phyloP scores from a whole-genome alignment of 1,140 invertebrate species.

The Dreissena polymorpha region DNA sequence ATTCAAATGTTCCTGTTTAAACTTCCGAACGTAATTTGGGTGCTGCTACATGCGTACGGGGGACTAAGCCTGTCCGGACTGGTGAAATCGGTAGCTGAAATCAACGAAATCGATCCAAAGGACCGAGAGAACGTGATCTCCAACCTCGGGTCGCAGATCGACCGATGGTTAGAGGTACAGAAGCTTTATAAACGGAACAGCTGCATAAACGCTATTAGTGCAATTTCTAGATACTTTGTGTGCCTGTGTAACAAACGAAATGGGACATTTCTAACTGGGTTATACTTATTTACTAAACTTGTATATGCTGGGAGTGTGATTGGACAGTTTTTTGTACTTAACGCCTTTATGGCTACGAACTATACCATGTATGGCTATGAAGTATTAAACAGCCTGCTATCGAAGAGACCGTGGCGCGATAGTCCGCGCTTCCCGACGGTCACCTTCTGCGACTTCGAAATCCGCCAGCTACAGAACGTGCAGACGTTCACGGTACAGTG shows the following conservation, averaged over 20 bases:
- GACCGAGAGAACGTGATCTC: conserved; percentile 60
- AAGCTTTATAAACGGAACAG: conserved; percentile 59
- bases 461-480: conserved; percentile 78
- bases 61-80: conserved; percentile 70
- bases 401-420: conserved; percentile 77
- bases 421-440: conserved; percentile 80
- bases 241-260: conserved; percentile 78
- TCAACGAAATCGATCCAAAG: conserved; percentile 54
- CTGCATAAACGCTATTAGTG: conserved; percentile 57
- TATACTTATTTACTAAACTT: conserved; percentile 78
- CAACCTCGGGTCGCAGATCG: conserved; percentile 63
- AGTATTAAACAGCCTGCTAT: conserved; percentile 75
- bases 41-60: conserved; percentile 59
- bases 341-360: conserved; percentile 69
- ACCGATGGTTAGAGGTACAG: conserved; percentile 63
- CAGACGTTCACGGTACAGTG: conserved; percentile 78
- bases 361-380: conserved; percentile 78
- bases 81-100: conserved; percentile 84
- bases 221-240: conserved; percentile 62
- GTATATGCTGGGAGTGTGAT: conserved; percentile 72
- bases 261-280: conserved; percentile 79
- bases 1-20: conserved; percentile 96
- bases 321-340: conserved; percentile 75
- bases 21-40: conserved; percentile 86
- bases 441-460: conserved; percentile 81